phyloP scores from a whole-genome alignment of 2,888 invertebrate species.

The Torymus tubicola region DNA sequence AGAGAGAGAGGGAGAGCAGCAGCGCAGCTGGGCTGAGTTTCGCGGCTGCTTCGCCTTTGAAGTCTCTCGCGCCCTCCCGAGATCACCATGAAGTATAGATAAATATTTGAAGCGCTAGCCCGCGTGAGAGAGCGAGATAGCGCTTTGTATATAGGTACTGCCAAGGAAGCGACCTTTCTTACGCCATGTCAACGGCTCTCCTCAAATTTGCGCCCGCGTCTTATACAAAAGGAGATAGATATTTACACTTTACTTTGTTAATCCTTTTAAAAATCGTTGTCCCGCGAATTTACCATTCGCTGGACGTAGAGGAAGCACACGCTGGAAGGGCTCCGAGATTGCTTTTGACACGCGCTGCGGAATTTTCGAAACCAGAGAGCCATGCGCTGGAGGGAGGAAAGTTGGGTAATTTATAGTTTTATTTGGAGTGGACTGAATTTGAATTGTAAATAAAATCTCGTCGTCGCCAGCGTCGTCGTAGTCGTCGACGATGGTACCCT shows the following conservation, averaged over 20 bases:
- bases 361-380: no score
- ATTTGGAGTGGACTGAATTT: not conserved
- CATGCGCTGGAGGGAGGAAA: no score
- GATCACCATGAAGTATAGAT: slow-evolving; percentile 46
- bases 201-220: not conserved
- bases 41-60: slow-evolving; percentile 40
- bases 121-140: not conserved
- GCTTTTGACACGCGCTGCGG: no score
- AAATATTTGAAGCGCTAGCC: slow-evolving; percentile 46
- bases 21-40: no score
- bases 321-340: no score
- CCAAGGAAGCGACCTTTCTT: slow-evolving; percentile 1
- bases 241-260: slow-evolving; percentile 11
- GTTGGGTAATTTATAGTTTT: not conserved
- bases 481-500: not conserved
- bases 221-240: not conserved
- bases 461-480: not conserved
- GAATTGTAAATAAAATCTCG: slow-evolving; percentile 12
- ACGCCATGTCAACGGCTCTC: not conserved
- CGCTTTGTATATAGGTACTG: not conserved
- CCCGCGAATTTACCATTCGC: not conserved
- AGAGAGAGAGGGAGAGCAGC: slow-evolving; percentile 10
- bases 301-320: not conserved
- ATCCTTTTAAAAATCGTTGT: not conserved
- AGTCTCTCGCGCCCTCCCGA: slow-evolving; percentile 29